A percentile compares a stretch with the other conserved stretches of the same genome.
These are phyloP conservation scores for Amphipoea lucens DNA, from an alignment of 2,888 invertebrate species.

Conservation along the genomic window DNA sequence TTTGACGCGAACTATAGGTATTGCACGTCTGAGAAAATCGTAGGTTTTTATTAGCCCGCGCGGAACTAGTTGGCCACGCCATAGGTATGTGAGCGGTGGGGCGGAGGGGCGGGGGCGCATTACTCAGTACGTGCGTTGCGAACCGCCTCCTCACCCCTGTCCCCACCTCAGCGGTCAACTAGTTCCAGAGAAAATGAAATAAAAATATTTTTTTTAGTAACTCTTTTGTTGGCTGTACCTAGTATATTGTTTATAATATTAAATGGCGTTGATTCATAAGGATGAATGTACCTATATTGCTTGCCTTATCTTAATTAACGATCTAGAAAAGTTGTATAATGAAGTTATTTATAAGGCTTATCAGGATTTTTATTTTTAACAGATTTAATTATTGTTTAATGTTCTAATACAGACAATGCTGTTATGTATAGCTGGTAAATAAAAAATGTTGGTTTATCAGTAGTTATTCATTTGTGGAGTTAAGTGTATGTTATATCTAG, in stretches of 20 bases:
- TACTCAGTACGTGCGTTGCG: no score
- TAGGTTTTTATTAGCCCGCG: not conserved
- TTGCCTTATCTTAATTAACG: slow-evolving; percentile 39
- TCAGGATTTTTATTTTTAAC: slow-evolving; percentile 31
- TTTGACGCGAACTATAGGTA: no score
- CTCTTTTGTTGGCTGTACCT: slow-evolving; percentile 11
- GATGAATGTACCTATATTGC: slow-evolving; percentile 14
- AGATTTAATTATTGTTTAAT: slow-evolving; percentile 23
- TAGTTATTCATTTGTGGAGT: not conserved
- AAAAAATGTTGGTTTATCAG: slow-evolving; percentile 16
- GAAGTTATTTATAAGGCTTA: slow-evolving; percentile 15
- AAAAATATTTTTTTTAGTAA: not conserved
- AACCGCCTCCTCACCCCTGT: no score
- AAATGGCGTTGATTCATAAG: slow-evolving; percentile 29
- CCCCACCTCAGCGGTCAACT: no score
- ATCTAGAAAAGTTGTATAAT: slow-evolving; percentile 40
- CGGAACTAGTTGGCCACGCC: no score
- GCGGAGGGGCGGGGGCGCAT: no score
- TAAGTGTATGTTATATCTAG: not conserved
- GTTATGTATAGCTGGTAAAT: slow-evolving; percentile 1
- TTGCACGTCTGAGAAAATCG: not conserved
- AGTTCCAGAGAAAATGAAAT: not conserved
- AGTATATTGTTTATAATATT: slow-evolving; percentile 22
- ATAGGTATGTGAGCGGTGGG: no score
- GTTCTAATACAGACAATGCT: not conserved